Evolutionary conservation across 2,113 vertebrate genomes (phyloP).

Genomic region (Pygoscelis adeliae): DNA sequence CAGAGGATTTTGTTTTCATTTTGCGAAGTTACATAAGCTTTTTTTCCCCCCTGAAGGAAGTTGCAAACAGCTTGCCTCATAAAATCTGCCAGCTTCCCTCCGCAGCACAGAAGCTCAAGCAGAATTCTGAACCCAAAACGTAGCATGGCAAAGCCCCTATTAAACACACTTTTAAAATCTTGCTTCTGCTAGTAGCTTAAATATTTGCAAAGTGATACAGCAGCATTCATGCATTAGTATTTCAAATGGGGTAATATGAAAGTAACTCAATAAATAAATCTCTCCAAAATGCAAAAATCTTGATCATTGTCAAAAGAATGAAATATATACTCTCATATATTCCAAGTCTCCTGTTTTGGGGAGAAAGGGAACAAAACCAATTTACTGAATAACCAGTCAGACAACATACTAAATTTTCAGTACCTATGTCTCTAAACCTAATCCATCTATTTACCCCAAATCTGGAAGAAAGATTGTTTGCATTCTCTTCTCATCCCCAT

Average conservation of each 20-base stretch:
- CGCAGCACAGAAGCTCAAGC: neutral
- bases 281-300: neutral
- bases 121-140: neutral
- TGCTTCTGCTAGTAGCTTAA: neutral
- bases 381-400: neutral
- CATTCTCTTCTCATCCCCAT: neutral
- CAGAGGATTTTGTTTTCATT: slow-evolving; percentile 23
- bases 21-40: slow-evolving; percentile 24
- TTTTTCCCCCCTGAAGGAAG: neutral
- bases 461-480: neutral
- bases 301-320: neutral
- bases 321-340: neutral
- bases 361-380: neutral
- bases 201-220: neutral
- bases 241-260: neutral
- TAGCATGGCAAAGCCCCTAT: neutral
- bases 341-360: neutral
- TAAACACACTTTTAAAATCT: neutral
- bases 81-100: neutral
- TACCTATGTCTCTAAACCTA: neutral
- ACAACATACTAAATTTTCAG: neutral
- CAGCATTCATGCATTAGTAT: neutral
- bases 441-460: neutral
- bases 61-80: slow-evolving; percentile 2
- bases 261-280: neutral